phyloP scores from a whole-genome alignment of 2,113 vertebrate species.

The Nothocercus julius region DNA sequence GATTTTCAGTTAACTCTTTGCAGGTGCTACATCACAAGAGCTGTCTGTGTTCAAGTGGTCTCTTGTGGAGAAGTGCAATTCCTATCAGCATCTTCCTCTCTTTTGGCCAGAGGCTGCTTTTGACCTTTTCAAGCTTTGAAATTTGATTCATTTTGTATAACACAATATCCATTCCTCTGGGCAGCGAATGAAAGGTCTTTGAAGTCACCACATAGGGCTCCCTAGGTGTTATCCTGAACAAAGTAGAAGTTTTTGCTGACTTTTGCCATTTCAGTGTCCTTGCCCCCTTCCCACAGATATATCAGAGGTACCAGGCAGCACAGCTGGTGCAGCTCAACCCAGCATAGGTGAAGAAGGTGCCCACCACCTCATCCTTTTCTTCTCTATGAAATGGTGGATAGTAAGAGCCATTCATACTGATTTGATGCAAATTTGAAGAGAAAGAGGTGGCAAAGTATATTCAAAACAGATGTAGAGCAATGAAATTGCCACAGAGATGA shows the following conservation, averaged over 20 bases:
- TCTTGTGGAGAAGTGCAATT: slow-evolving; percentile 26
- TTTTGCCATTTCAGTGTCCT: not conserved
- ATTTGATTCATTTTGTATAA: slow-evolving; percentile 66
- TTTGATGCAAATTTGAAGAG: not conserved
- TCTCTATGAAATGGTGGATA: not conserved
- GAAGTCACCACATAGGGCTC: slow-evolving; percentile 49
- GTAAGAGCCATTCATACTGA: not conserved
- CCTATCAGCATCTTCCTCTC: not conserved
- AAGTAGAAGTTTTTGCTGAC: not conserved
- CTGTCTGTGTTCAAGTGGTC: not conserved
- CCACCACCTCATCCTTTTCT: not conserved
- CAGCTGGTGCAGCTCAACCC: not conserved
- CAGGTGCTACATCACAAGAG: slow-evolving; percentile 11
- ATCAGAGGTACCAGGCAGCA: not conserved
- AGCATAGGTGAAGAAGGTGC: not conserved
- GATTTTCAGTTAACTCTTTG: slow-evolving; percentile 34
- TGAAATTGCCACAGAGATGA: not conserved
- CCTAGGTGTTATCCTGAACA: not conserved
- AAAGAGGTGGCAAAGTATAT: not conserved
- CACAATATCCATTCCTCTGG: slow-evolving; percentile 56
- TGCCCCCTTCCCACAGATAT: not conserved
- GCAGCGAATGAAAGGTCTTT: slow-evolving; percentile 49
- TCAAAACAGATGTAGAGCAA: not conserved
- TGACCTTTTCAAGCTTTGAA: slow-evolving; percentile 71
- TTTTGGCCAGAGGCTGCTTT: slow-evolving; percentile 64